phyloP scores from a whole-genome alignment of 2,888 invertebrate genomes.

The Volucella bombylans region DNA sequence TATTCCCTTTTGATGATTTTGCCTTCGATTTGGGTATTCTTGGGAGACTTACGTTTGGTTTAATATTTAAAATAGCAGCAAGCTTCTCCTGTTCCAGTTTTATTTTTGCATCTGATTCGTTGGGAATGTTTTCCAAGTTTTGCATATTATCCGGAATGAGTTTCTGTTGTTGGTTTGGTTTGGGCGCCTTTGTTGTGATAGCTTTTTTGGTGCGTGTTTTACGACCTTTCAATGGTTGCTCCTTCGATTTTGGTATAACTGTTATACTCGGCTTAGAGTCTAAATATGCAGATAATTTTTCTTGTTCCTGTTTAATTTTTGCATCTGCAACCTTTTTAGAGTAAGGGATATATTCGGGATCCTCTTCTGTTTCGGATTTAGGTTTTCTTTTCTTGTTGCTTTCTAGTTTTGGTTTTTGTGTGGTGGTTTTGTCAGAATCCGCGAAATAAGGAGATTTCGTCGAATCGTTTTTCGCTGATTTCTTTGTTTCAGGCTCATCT shows the following conservation, averaged over 20 bases:
- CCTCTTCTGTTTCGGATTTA: not conserved
- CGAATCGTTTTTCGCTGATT: not conserved
- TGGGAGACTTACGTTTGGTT: constrained; percentile 29
- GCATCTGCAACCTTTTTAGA: too few species aligned
- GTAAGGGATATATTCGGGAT: not conserved
- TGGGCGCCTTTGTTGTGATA: too few species aligned
- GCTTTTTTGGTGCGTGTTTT: too few species aligned
- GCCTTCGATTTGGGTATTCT: not conserved
- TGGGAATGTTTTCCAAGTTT: too few species aligned
- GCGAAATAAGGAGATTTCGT: constrained; percentile 37
- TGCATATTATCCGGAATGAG: too few species aligned
- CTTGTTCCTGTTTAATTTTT: too few species aligned
- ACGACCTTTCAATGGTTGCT: too few species aligned
- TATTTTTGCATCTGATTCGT: too few species aligned
- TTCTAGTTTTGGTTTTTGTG: not conserved
- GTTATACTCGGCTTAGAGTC: too few species aligned
- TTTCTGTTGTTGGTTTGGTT: too few species aligned
- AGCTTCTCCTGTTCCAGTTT: not conserved
- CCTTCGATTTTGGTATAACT: too few species aligned
- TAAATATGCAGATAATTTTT: too few species aligned
- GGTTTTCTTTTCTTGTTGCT: not conserved
- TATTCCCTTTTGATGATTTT: constrained; percentile 5
- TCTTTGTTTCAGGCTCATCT: constrained; percentile 32
- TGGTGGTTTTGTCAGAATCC: not conserved
- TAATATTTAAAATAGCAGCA: not conserved